Base-by-base conservation (phyloP, 2,113 vertebrate genomes). In the Serilophus lunatus region DNA sequence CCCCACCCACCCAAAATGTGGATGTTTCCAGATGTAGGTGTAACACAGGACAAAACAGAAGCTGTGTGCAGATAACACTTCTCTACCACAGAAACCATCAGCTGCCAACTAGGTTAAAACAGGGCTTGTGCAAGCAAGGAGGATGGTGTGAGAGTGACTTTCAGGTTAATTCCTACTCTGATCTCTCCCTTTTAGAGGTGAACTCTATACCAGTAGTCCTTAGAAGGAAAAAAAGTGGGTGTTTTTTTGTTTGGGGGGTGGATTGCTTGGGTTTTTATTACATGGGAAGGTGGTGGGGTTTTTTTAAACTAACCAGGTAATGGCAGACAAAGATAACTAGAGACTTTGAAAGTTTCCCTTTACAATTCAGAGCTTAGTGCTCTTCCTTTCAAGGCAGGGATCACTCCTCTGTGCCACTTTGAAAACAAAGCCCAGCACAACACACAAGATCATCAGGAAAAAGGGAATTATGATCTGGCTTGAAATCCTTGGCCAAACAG, bases 121-220 rank as follows among this genome's bases (percentile, higher is more conserved):
- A 50, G 25, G 33, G 50, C 75, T 94, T 49, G 29, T 33, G n/a
- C 45, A 59, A 33, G 19, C 45, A 19, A 10, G 5, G 28, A 49
- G 22, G 42, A 28, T 0, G 0, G 13, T 13, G 12, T 6, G 9
- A 35, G 18, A 36, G n/a, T 1, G 10, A 17, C 49, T 76, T 33
- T 44, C 31, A 83, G 38, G n/a, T 57, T 53, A 18, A 77, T n/a
- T 88, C 45, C 72, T 83, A 45, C 53, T 51, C 82, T 11, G 13
- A 6, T 7, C 33, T 38, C 26, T 54, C 11, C 8, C 76, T 64
- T 53, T 47, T 19, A 40, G 36, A 57, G 15, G 9, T 28, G 6
- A 40, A 25, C 4, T 13, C 11, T 14, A 26, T 0, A 59, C 57
- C 20, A 90, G 14, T 3, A 80, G 36, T 31, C 31, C 31, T 45